Evolutionary conservation across 2,113 vertebrate genomes (phyloP).

Genomic region (Cromileptes altivelis): DNA sequence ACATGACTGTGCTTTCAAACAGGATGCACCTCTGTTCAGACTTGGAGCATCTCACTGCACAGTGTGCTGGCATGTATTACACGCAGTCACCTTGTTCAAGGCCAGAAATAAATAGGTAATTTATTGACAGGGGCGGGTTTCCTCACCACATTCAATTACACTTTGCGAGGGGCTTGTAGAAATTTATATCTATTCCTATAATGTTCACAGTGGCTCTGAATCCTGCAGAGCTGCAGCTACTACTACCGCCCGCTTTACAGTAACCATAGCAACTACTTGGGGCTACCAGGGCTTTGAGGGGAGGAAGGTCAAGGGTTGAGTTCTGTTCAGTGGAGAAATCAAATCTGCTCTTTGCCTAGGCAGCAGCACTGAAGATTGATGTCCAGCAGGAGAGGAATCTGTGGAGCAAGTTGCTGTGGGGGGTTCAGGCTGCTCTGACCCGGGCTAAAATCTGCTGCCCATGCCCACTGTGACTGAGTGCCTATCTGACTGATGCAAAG

Average conservation of each 20-base stretch:
- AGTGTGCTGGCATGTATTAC: slow-evolving; percentile 17
- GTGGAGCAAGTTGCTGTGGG: slow-evolving; percentile 37
- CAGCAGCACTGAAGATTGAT: slow-evolving; percentile 77
- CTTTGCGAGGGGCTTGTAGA: slow-evolving; percentile 32
- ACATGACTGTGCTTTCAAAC: slow-evolving; percentile 57
- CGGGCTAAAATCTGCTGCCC: slow-evolving; percentile 51
- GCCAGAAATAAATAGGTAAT: slow-evolving; percentile 70
- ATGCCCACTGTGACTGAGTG: slow-evolving; percentile 38
- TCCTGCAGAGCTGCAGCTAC: slow-evolving; percentile 52
- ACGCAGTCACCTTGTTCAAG: slow-evolving; percentile 69
- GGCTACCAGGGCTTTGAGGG: slow-evolving; percentile 63
- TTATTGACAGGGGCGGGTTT: slow-evolving; percentile 57
- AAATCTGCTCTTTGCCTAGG: slow-evolving; percentile 77
- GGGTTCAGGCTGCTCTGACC: slow-evolving; percentile 66
- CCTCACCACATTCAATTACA: slow-evolving; percentile 62
- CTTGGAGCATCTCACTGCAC: slow-evolving; percentile 27
- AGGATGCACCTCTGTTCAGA: slow-evolving; percentile 39
- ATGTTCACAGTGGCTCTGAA: slow-evolving; percentile 50
- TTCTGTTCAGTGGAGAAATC: slow-evolving; percentile 76
- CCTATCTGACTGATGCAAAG: slow-evolving; percentile 55
- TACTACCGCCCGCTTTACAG: slow-evolving; percentile 53
- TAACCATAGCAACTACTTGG: slow-evolving; percentile 81
- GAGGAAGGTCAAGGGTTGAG: slow-evolving; percentile 77
- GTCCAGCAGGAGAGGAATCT: slow-evolving; percentile 70
- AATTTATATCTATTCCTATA: slow-evolving; percentile 61